Percentiles rank a stretch among this genome's conserved stretches.
These are phyloP conservation scores for Alethe diademata DNA, from an alignment of 2,113 vertebrate species.

Conservation along the genomic window DNA sequence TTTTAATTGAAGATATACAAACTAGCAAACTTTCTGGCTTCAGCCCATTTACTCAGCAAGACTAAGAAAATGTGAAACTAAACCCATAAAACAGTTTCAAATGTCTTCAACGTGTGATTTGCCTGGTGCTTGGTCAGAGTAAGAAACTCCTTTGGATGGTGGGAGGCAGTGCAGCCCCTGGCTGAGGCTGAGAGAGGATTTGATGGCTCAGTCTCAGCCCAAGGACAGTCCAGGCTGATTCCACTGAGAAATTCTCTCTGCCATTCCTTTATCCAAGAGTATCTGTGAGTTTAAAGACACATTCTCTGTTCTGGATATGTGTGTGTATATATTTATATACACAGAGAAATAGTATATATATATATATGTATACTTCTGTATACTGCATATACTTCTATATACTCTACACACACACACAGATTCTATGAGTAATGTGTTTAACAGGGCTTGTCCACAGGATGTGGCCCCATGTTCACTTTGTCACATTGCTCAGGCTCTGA, in stretches of 20 bases:
- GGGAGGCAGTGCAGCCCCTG: not conserved
- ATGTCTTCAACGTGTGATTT: not conserved
- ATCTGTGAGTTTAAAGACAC: not conserved
- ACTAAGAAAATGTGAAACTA: not conserved
- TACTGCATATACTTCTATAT: not conserved
- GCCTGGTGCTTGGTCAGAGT: not conserved
- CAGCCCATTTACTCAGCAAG: not conserved
- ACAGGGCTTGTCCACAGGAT: not conserved
- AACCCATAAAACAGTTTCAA: not conserved
- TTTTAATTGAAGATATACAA: not conserved
- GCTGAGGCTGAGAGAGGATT: not conserved
- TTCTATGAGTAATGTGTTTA: not conserved
- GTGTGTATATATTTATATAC: no score
- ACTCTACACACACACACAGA: rapidly evolving
- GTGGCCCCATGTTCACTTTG: not conserved
- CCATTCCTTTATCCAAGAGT: not conserved
- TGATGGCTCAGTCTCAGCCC: not conserved
- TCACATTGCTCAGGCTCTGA: not conserved
- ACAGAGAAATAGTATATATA: not conserved
- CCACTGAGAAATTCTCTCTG: not conserved
- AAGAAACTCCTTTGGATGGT: not conserved
- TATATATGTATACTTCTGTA: not conserved
- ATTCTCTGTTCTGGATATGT: not conserved
- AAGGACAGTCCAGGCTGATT: not conserved
- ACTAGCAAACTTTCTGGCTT: not conserved